Conservation (phyloP, 64 coral and sea anemone species). For the Catalaphyllia jardinei region DNA sequence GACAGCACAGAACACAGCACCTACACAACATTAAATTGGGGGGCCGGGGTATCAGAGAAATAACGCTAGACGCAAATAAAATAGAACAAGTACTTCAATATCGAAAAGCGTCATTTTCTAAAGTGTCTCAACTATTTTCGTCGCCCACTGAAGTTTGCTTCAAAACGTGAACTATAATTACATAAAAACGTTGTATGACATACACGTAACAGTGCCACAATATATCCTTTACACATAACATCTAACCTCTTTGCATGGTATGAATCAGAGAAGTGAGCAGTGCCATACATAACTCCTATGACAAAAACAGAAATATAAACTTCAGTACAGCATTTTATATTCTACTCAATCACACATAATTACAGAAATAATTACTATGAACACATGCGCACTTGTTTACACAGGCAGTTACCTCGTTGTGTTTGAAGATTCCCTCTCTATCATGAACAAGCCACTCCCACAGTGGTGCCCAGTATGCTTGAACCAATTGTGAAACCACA, state of each 20-base stretch:
- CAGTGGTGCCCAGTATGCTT: conserved; percentile 15
- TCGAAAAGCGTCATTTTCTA: no score
- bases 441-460: conserved; percentile 24
- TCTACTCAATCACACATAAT: not conserved
- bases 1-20: no score
- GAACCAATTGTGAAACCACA: not conserved
- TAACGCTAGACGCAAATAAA: no score
- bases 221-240: not conserved
- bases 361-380: not conserved
- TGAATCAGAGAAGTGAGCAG: conserved; percentile 8
- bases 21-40: no score
- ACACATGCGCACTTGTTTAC: not conserved
- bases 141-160: no score
- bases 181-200: no score
- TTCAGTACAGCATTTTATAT: not conserved
- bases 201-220: no score
- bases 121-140: no score
- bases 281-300: conserved; percentile 8
- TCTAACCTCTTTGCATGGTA: not conserved
- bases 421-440: not conserved
- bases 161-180: no score
- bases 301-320: not conserved
- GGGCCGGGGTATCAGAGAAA: no score
- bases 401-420: not conserved
- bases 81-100: no score